Evolutionary conservation across 2,113 vertebrate genomes (phyloP), one percentile per base, ranked within the genome.

Genomic region (Pogona vitticeps): DNA sequence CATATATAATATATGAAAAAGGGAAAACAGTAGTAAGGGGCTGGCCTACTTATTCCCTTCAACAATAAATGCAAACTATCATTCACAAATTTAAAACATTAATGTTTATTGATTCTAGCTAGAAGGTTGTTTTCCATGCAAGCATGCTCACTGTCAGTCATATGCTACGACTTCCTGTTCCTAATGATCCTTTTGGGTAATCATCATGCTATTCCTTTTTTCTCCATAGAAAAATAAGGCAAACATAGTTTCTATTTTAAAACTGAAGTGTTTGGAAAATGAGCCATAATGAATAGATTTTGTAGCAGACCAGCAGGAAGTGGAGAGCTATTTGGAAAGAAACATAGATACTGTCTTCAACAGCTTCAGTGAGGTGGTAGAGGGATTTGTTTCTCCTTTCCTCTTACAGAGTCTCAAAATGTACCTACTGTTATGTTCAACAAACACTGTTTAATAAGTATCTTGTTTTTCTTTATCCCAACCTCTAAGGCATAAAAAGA

Each of bases 1-100:
- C 92, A 94, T 87, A 93, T 86, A 88, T 86, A 93, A 92, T 72
- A 77, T 28, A 52, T 92, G 91, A 90, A 94, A 95, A 94, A 10
- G 46, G 63, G 71, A 85, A 82, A 94, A 92, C 83, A 83, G 3
- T 33, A 42, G 56, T 90, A 93, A 91, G 86, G 81, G n/a, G 93
- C 63, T 82, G 89, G 84, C 93, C 90, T 88, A 82, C 79, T 68
- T 56, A 78, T 76, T 80, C 88, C 86, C 90, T 58, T 94, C 83
- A 90, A 79, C 81, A 92, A 90, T 82, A 92, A 90, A 89, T 77
- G 42, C 52, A 26, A 18, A 40, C 38, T 68, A 36, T 93, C 91
- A 23, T 87, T 23, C 0, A 20, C 40, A 89, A 28, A 89, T 85
- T 91, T 40, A 76, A 91, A 88, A 79, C 82, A 78, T 79, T 91